Evolutionary conservation across 64 coral and sea anemone species (phyloP), one percentile per base, ranked within the genome.

Genomic region (Montipora sp.): DNA sequence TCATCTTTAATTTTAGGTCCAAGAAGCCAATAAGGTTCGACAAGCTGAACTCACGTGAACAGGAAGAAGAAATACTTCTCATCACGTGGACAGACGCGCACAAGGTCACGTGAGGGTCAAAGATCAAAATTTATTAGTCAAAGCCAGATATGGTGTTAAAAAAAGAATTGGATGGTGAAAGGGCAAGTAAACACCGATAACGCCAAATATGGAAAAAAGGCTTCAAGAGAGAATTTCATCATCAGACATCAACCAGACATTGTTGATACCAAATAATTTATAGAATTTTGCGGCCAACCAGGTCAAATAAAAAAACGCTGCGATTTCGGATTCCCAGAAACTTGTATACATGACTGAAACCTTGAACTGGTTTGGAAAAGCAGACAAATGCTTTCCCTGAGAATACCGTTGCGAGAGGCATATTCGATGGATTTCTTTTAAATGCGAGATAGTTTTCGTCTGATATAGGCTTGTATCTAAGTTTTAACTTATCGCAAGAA

Each of bases 11-110:
- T 84, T 84, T 84, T 66, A 84, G 82, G 65, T 63, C 65, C 45
- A 46, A 21, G 16, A 15, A 50, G 80, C 80, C 82, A 21, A 71
- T 24, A 12, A 70, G 45, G 8, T 46, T 70, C 19, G 63, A 84
- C 82, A 84, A 47, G 82, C 44, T 84, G 43, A 84, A 84, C 69
- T 71, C 46, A 71, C 19, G 82, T 71, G 82, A 84, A 11, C 61
- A 14, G 19, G 19, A 16, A 45, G 61, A 19, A 16, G n/a, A 7
- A 50, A 70, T 2, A 16, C 3, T 21, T 43, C 49, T 70, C 16
- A 50, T 84, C 63, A 84, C 82, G 63, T 84, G 82, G 44, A 66
- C 59, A 47, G 61, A 48, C 5, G 63, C 45, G 79, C 82, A 84
- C 47, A 14, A 20, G 7, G 61, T 84, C 82, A 84, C 82, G 65